phyloP scores from a whole-genome alignment of 2,888 invertebrate genomes.

The Caenorhabditis sinica region DNA sequence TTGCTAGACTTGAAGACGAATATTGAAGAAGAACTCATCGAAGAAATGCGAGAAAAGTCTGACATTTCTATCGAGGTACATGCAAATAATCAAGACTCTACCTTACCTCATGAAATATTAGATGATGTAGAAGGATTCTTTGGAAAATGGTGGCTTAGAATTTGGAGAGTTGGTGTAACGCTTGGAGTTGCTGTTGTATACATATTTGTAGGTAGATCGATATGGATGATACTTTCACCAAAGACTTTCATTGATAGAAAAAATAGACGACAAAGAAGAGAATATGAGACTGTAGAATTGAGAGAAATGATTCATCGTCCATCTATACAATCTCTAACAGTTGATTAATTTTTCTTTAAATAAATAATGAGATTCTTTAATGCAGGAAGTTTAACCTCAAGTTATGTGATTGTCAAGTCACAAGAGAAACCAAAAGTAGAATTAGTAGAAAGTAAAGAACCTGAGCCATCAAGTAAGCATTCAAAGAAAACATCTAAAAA shows the following conservation, averaged over 20 bases:
- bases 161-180: slow-evolving; percentile 33
- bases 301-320: slow-evolving; percentile 27
- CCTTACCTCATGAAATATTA: slow-evolving; percentile 73
- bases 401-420: slow-evolving; percentile 48
- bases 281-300: slow-evolving; percentile 8
- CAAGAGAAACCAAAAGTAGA: slow-evolving; percentile 66
- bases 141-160: slow-evolving; percentile 26
- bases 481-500: slow-evolving; percentile 13
- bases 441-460: slow-evolving; percentile 24
- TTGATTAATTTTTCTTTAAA: slow-evolving; percentile 21
- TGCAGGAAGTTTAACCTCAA: slow-evolving; percentile 15
- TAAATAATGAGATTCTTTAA: slow-evolving; percentile 44
- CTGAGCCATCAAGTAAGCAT: too few species aligned
- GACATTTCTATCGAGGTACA: slow-evolving; percentile 61
- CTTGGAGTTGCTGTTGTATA: neutral
- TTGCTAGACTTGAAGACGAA: slow-evolving; percentile 58
- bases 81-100: slow-evolving; percentile 67
- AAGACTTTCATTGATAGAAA: slow-evolving; percentile 31
- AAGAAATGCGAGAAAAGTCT: slow-evolving; percentile 69
- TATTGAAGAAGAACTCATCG: slow-evolving; percentile 66
- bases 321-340: slow-evolving; percentile 9
- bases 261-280: slow-evolving; percentile 7
- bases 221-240: slow-evolving; percentile 29
- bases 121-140: slow-evolving; percentile 46
- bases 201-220: slow-evolving; percentile 21